A percentile compares a stretch with the other conserved stretches of the same genome.
These are phyloP conservation scores for Tuberolachnus salignus DNA, from an alignment of 2,888 invertebrate genomes.

Conservation along the genomic window DNA sequence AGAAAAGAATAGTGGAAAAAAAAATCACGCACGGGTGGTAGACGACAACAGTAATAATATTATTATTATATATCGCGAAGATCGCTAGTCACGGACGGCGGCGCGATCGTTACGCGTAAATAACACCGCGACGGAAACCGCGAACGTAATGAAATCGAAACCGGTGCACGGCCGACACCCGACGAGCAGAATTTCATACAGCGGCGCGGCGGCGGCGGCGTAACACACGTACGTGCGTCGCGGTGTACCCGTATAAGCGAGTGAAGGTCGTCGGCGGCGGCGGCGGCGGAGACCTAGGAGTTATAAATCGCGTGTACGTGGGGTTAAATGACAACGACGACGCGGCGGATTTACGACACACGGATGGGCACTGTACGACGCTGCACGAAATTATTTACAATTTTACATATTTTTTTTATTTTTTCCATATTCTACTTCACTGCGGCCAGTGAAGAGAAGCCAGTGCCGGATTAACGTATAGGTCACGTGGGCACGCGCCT, in stretches of 20 bases:
- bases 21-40: too few relatives aligned
- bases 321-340: neutral
- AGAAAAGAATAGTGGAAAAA: too few relatives aligned
- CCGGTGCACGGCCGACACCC: slow-evolving; percentile 10
- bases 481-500: too few relatives aligned
- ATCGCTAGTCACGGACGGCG: neutral
- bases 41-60: neutral
- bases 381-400: neutral
- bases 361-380: slow-evolving; percentile 15
- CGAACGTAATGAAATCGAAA: slow-evolving; percentile 38
- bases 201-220: neutral
- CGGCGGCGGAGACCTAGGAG: neutral
- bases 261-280: neutral
- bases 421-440: too few relatives aligned
- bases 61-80: neutral
- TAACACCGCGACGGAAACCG: neutral
- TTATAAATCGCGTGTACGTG: slow-evolving; percentile 32
- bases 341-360: slow-evolving; percentile 2
- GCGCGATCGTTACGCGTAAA: neutral
- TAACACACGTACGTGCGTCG: neutral
- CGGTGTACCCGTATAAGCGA: slow-evolving; percentile 1
- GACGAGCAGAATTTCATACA: neutral
- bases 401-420: slow-evolving; percentile 2
- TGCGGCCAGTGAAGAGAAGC: too few relatives aligned
- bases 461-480: too few relatives aligned